phyloP scores from a whole-genome alignment of 2,113 vertebrate genomes.

The Corvus cornix region DNA sequence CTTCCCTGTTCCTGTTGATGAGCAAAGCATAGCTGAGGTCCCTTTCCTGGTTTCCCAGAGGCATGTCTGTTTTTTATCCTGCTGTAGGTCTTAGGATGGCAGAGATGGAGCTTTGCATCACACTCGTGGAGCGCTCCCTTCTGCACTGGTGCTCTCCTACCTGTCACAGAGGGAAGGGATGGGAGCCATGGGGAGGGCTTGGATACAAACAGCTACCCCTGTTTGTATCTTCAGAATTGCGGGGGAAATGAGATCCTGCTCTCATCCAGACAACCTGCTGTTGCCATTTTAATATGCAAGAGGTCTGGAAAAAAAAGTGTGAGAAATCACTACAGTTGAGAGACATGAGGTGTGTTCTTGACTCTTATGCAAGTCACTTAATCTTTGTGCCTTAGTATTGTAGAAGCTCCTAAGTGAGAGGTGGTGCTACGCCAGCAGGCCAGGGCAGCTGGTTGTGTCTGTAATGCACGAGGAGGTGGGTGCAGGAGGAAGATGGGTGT shows the following conservation, averaged over 20 bases:
- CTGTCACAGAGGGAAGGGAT: not conserved
- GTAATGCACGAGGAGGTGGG: accelerated
- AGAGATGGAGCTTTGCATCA: not conserved
- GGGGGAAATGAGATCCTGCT: not conserved
- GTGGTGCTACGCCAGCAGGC: not conserved
- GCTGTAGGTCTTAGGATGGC: not conserved
- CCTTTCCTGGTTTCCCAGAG: not conserved
- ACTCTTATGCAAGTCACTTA: not conserved
- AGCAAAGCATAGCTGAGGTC: not conserved
- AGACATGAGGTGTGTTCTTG: not conserved
- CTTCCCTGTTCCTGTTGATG: not conserved
- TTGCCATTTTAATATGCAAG: not conserved
- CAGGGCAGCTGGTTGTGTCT: not conserved
- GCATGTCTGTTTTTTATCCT: not conserved
- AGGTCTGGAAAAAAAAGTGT: not conserved
- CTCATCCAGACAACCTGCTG: not conserved
- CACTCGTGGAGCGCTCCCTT: not conserved
- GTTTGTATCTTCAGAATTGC: not conserved
- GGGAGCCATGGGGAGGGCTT: not conserved
- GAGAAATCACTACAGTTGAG: not conserved
- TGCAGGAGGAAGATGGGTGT: not conserved
- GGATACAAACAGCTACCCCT: not conserved
- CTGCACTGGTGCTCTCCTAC: not conserved
- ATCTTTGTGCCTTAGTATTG: conserved; percentile 41
- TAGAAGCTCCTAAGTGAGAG: not conserved